Evolutionary conservation across 1,140 invertebrate genomes (phyloP).

Genomic region (Achroia grisella): DNA sequence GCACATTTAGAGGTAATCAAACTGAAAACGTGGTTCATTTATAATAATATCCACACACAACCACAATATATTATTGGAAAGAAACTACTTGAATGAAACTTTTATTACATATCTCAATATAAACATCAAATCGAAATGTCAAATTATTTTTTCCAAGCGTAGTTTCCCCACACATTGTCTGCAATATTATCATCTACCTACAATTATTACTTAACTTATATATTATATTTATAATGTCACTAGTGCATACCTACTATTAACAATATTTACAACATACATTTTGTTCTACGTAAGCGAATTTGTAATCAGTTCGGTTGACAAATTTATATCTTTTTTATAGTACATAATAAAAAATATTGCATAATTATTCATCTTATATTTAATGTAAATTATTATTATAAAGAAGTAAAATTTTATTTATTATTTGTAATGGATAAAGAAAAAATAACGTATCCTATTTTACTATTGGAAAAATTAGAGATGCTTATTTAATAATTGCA

Average conservation of each 20-base stretch:
- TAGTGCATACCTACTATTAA: slow-evolving; percentile 30
- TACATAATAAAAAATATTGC: no score
- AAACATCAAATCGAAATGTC: slow-evolving; percentile 59
- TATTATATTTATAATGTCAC: slow-evolving; percentile 24
- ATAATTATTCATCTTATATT: no score
- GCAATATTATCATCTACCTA: slow-evolving; percentile 23
- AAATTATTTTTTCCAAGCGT: slow-evolving; percentile 66
- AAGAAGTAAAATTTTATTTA: no score
- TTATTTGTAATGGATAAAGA: no score
- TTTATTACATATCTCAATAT: slow-evolving; percentile 34
- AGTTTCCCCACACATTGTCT: slow-evolving; percentile 69
- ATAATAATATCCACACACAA: slow-evolving; percentile 23
- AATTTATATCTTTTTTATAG: no score
- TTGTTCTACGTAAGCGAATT: neutral
- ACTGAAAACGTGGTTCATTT: slow-evolving; percentile 14
- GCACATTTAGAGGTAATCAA: slow-evolving; percentile 9
- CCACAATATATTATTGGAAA: slow-evolving; percentile 36
- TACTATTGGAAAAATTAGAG: no score
- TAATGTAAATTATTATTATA: no score
- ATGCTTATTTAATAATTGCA: no score
- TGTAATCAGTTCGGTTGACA: neutral
- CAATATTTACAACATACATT: slow-evolving; percentile 44
- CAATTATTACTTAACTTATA: slow-evolving; percentile 24
- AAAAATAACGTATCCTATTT: no score
- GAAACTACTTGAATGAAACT: slow-evolving; percentile 62